These are phyloP conservation scores for Thomomys bottae DNA, from an alignment of 2,113 vertebrate genomes.

Conservation along the genomic window DNA sequence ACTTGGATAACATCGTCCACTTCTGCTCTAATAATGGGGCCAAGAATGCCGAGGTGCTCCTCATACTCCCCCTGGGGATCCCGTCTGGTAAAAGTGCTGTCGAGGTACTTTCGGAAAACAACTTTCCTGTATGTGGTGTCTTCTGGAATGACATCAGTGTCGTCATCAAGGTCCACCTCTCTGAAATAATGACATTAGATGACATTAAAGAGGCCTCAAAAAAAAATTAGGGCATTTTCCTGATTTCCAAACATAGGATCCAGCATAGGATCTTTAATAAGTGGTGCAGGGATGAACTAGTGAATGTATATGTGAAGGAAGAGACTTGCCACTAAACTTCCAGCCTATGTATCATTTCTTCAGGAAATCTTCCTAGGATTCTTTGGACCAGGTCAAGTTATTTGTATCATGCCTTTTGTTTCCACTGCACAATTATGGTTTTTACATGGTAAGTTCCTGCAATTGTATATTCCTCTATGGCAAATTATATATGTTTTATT, in stretches of 20 bases:
- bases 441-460: background rate
- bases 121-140: conserved; percentile 89
- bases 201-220: background rate
- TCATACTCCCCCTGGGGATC: conserved; percentile 89
- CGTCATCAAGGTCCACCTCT: conserved; percentile 65
- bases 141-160: conserved; percentile 53
- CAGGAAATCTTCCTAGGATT: background rate
- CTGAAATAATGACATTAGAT: conserved; percentile 68
- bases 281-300: background rate
- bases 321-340: background rate
- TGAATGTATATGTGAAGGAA: conserved; percentile 36
- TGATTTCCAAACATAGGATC: conserved; percentile 15
- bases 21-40: conserved; percentile 94
- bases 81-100: conserved; percentile 89
- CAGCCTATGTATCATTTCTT: conserved; percentile 10
- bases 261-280: background rate
- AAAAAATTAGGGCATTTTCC: background rate
- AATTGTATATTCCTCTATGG: background rate
- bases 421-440: background rate
- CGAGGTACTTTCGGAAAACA: conserved; percentile 92
- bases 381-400: background rate
- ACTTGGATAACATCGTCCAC: conserved; percentile 94
- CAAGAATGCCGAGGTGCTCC: conserved; percentile 95
- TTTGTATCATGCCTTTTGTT: background rate
- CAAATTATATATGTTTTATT: background rate